Percentiles rank a stretch among this genome's conserved stretches.
phyloP scores from a whole-genome alignment of 2,888 invertebrate species.

The Oeneis ivallda region DNA sequence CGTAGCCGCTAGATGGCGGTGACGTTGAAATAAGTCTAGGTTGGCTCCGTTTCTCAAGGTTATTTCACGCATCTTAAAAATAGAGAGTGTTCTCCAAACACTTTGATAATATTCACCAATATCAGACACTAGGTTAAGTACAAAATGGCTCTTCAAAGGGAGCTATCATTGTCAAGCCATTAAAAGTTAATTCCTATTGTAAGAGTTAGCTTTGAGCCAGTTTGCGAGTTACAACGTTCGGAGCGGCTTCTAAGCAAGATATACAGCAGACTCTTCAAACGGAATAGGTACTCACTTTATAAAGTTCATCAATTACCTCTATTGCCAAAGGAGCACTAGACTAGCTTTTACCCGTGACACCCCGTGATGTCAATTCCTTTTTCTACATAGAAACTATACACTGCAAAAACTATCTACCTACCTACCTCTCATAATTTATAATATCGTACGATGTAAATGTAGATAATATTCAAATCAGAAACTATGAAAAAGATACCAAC shows the following conservation, averaged over 20 bases:
- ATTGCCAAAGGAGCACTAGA: background rate
- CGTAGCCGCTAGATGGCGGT: too few species aligned
- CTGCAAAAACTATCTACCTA: too few species aligned
- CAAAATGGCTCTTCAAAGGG: conserved; percentile 9
- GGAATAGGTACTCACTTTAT: background rate
- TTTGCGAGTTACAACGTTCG: conserved; percentile 9
- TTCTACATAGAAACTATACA: too few species aligned
- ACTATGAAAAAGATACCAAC: too few species aligned
- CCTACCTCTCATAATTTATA: too few species aligned
- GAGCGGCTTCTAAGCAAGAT: background rate
- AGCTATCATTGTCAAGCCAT: conserved; percentile 15
- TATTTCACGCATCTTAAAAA: too few species aligned
- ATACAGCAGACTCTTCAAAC: conserved; percentile 1
- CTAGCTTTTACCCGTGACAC: too few species aligned
- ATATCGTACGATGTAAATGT: too few species aligned
- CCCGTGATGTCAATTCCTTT: too few species aligned
- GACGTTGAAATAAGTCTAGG: too few species aligned
- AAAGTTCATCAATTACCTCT: background rate
- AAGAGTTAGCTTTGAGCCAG: conserved; percentile 6
- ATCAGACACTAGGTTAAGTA: background rate
- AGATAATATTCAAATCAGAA: too few species aligned
- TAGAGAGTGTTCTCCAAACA: background rate
- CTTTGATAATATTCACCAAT: background rate
- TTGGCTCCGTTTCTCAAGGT: too few species aligned
- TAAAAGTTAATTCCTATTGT: conserved; percentile 18